These are phyloP conservation scores for Harpalus rufipes DNA, from an alignment of 2,888 invertebrate species.

Conservation along the genomic window DNA sequence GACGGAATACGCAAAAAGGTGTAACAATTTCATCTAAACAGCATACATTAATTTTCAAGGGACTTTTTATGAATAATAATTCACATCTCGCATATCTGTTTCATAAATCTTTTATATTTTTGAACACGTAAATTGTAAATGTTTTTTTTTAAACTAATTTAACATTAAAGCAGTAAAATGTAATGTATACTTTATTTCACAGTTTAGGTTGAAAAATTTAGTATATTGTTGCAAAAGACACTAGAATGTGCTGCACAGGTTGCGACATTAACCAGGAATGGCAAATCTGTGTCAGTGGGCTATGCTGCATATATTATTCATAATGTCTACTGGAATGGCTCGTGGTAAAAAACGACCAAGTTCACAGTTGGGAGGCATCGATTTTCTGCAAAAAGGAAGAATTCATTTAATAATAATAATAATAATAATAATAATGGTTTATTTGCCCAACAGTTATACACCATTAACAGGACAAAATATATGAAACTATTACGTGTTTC, in stretches of 20 bases:
- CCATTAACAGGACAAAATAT: too few species aligned
- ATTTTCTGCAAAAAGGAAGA: neutral
- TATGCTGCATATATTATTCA: conserved; percentile 19
- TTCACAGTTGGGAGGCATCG: neutral
- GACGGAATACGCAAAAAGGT: neutral
- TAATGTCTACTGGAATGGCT: conserved; percentile 15
- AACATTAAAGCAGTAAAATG: conserved; percentile 6
- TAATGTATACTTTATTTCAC: neutral
- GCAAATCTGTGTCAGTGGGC: conserved; percentile 32
- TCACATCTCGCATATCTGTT: neutral
- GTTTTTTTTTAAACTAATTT: neutral
- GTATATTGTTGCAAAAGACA: neutral
- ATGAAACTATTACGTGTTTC: too few species aligned
- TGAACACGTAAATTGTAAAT: neutral
- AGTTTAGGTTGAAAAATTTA: neutral
- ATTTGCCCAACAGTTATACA: too few species aligned
- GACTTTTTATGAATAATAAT: neutral
- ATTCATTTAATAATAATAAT: too few species aligned
- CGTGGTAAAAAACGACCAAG: conserved; percentile 32
- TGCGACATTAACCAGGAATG: neutral
- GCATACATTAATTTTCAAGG: neutral
- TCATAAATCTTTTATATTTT: neutral
- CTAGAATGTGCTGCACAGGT: conserved; percentile 6
- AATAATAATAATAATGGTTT: too few species aligned
- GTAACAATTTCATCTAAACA: neutral